These are phyloP conservation scores for Lutjanus argentimaculatus DNA, from an alignment of 2,797 vertebrate genomes.

Conservation along the genomic window DNA sequence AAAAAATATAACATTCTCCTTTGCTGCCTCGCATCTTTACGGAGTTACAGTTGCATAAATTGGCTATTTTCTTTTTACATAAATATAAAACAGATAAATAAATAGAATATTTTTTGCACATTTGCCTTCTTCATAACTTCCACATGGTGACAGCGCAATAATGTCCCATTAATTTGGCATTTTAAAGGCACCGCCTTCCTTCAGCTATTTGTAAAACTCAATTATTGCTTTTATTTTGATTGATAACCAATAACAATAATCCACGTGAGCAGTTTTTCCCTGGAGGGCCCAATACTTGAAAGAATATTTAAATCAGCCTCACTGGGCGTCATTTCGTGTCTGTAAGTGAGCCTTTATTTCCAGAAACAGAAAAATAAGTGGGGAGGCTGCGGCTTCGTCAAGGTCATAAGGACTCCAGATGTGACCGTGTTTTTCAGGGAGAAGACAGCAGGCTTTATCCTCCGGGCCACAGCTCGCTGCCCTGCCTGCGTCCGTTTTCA, in stretches of 20 bases:
- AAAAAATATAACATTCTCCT: background rate
- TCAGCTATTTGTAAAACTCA: background rate
- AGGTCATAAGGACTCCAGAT: constrained; percentile 84
- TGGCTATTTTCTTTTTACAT: background rate
- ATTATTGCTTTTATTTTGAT: background rate
- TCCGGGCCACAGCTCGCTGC: constrained; percentile 56
- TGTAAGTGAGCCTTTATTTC: constrained; percentile 55
- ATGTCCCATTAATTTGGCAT: background rate
- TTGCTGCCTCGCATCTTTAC: background rate
- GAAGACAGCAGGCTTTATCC: constrained; percentile 66
- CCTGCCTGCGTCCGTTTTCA: constrained; percentile 23
- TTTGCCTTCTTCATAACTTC: background rate
- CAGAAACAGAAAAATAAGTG: constrained; percentile 60
- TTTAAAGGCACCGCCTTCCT: background rate
- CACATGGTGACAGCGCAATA: background rate
- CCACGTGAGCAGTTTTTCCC: background rate
- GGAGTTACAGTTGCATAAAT: background rate
- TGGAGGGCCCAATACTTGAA: background rate
- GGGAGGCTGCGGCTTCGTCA: constrained; percentile 48
- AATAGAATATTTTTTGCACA: rapidly evolving
- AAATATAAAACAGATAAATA: background rate
- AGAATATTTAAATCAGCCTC: constrained; percentile 8
- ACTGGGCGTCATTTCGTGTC: constrained; percentile 25
- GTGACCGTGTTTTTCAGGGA: constrained; percentile 72
- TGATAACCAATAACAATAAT: background rate